Evolutionary conservation across 2,113 vertebrate species (phyloP), one percentile per base, ranked within the genome.

Genomic region (Engystomops pustulosus): DNA sequence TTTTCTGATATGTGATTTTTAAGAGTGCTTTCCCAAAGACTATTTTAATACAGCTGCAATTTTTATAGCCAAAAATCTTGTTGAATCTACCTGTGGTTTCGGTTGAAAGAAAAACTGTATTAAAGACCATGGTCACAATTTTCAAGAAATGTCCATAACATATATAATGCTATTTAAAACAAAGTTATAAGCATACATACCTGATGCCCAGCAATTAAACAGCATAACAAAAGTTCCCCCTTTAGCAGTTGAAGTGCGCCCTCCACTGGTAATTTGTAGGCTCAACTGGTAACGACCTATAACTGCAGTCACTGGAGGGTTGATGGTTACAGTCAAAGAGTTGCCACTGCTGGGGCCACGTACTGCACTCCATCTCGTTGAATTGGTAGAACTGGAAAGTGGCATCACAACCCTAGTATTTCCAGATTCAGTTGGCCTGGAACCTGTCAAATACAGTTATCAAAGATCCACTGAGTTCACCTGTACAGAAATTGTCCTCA

Each of bases 181-280:
- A 51, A 3, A 8, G 25, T 25, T 12, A 70, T 45, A 1, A 27
- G 4, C 41, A 45, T 53, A 70, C 87, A 11, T 93, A 98, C 97
- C 95, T 85, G 88, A 11, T 79, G 90, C 88, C 97, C 97, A 98
- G 17, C 96, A 93, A 83, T 98, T 98, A 86, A 96, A 98, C 15
- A 98, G 94, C 81, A 97, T 14, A 36, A 90, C 71, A 3, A 94
- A 91, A 0, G 36, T 81, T 23, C 91, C 93, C 8, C 93, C 88
- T 14, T 0, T 67, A 6, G 0, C 0, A 12, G 90, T 27, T 53
- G n/a, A 51, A 8, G 45, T 27, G 4, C 32, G 44, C 8, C 72
- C 60, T 69, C 7, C 38, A 78, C 86, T 82, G 38, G 81, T 72
- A 27, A 44, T 82, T 82, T 84, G 89, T 12, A 88, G 8, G 0